These are phyloP conservation scores for Diarsia dahlii DNA, from an alignment of 2,888 invertebrate genomes.

Conservation along the genomic window DNA sequence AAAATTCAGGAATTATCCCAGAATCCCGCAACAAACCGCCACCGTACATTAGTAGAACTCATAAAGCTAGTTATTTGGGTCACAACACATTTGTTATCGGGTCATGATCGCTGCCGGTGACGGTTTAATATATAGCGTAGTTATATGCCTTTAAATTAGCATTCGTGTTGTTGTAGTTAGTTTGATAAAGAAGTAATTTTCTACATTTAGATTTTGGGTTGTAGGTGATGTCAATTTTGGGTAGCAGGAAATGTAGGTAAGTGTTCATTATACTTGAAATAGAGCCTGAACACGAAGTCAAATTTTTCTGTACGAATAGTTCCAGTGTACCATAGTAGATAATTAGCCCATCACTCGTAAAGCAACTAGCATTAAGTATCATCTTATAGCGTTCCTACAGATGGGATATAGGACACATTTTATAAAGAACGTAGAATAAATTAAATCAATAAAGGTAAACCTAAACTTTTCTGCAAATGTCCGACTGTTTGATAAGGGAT, in stretches of 20 bases:
- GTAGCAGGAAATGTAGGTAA: neutral
- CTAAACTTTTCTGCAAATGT: neutral
- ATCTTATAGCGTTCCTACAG: too few species aligned
- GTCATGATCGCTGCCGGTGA: constrained; percentile 61
- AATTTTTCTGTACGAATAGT: neutral
- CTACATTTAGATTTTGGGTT: neutral
- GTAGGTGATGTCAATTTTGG: neutral
- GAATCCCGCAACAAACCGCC: constrained; percentile 4
- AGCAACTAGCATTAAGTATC: too few species aligned
- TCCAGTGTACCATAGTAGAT: too few species aligned
- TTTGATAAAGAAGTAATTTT: constrained; percentile 7
- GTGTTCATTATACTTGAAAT: neutral
- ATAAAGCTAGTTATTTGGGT: constrained; percentile 64
- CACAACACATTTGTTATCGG: constrained; percentile 63
- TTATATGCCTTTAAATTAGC: constrained; percentile 48
- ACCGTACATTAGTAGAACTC: constrained; percentile 33
- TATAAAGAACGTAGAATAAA: neutral
- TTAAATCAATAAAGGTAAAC: neutral
- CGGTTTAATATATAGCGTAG: constrained; percentile 41
- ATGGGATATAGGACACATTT: too few species aligned
- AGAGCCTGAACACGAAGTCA: neutral
- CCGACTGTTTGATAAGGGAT: neutral
- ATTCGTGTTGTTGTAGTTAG: constrained; percentile 28
- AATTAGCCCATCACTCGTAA: too few species aligned
- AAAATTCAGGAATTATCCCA: constrained; percentile 19